Conservation (phyloP, 2,888 invertebrate genomes). For the Trichogramma evanescens region DNA sequence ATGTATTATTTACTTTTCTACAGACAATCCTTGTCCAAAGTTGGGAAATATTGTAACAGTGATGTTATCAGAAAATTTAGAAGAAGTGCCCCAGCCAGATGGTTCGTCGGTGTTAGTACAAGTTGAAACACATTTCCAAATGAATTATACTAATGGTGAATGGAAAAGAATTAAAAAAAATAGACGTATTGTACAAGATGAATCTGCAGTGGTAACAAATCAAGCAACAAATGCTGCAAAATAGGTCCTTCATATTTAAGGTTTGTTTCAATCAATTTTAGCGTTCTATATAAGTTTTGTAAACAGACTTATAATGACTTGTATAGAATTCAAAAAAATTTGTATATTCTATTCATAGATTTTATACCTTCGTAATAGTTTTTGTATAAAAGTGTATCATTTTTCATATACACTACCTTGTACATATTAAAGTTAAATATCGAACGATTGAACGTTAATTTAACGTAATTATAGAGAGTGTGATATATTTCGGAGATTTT, state of each 20-base stretch:
- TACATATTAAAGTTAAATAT: slow-evolving; percentile 4
- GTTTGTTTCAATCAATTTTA: slow-evolving; percentile 5
- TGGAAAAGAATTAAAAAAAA: slow-evolving; percentile 94
- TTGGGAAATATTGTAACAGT: slow-evolving; percentile 94
- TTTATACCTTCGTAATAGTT: background rate
- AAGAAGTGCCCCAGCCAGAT: slow-evolving; percentile 79
- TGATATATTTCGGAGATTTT: no score
- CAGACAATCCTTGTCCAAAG: slow-evolving; percentile 96
- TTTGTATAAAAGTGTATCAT: background rate
- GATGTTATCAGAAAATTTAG: slow-evolving; percentile 85
- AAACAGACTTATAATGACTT: background rate
- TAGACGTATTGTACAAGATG: slow-evolving; percentile 59
- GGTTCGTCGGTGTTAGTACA: slow-evolving; percentile 71
- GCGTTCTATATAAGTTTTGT: slow-evolving; percentile 3
- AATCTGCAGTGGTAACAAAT: slow-evolving; percentile 40
- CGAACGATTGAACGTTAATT: no score
- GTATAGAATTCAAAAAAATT: slow-evolving; percentile 2
- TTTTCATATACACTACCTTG: background rate
- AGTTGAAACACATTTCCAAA: slow-evolving; percentile 94
- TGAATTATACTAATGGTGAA: slow-evolving; percentile 97
- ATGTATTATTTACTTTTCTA: slow-evolving; percentile 25
- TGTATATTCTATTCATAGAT: slow-evolving; percentile 9
- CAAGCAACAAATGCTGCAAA: slow-evolving; percentile 22
- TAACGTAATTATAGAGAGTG: no score
- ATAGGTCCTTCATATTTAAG: slow-evolving; percentile 1